Percentiles rank a stretch among this genome's conserved stretches.
Conservation (phyloP, 53 echinoderm and acorn worm genomes). For the Pentamera pediparva region DNA sequence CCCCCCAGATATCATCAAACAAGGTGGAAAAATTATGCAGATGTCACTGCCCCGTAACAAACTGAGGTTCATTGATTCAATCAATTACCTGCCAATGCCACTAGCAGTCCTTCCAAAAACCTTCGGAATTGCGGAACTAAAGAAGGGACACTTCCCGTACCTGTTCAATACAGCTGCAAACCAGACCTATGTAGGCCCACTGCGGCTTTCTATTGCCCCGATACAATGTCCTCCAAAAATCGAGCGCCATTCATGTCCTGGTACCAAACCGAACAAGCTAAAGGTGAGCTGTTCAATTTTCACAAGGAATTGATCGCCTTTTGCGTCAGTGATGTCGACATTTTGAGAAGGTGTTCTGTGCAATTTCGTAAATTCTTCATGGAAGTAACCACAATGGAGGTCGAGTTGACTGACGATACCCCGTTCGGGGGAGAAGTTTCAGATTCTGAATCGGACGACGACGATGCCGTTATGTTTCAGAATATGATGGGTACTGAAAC, state of each 20-base stretch:
- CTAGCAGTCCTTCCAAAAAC: too few relatives aligned
- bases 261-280: conserved; percentile 4
- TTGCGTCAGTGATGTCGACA: conserved; percentile 43
- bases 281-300: conserved; percentile 25
- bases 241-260: conserved; percentile 12
- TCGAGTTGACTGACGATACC: too few relatives aligned
- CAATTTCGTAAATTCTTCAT: conserved; percentile 24
- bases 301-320: conserved; percentile 24
- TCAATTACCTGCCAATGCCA: too few relatives aligned
- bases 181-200: conserved; percentile 20
- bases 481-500: background rate
- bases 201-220: conserved; percentile 21
- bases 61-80: conserved; percentile 31
- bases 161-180: conserved; percentile 33
- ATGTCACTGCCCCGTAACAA: background rate
- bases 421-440: too few relatives aligned
- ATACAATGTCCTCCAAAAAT: conserved; percentile 2
- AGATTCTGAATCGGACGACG: background rate
- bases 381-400: background rate
- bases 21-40: conserved; percentile 36
- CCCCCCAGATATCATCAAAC: conserved; percentile 29
- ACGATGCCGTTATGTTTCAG: background rate
- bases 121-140: too few relatives aligned
- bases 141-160: too few relatives aligned
- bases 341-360: conserved; percentile 30